Evolutionary conservation across 2,797 vertebrate genomes (phyloP), one percentile per base, ranked within the genome.

Genomic region (Typhlichthys subterraneus): DNA sequence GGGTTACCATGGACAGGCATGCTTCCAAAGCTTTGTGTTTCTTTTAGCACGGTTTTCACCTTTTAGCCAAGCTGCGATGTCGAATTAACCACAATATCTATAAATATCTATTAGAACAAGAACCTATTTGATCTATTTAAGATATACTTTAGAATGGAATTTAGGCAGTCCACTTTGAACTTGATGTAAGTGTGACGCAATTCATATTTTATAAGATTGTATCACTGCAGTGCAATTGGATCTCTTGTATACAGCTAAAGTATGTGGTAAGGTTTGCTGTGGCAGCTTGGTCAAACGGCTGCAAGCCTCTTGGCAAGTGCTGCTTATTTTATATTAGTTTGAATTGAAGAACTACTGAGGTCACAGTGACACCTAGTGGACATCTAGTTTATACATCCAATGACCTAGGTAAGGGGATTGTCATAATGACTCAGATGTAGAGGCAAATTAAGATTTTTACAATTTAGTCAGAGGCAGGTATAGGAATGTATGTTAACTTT

Each of bases 21-120:
- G 86, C 89, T 92, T 91, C 89, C 90, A 89, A 85, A 88, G 89
- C 88, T 89, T 86, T 83, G 76, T 83, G 81, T 84, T 88, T 83
- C 82, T 61, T 76, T 89, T 84, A 74, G 73, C 70, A 76, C 55
- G 58, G 63, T 81, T 82, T 86, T 81, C 80, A 67, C 75, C 73
- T 88, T 84, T 77, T 76, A 84, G 83, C 81, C 85, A 84, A 81
- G 86, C 75, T 82, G 84, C 79, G 79, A 67, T 77, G 81, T 82
- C 73, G 65, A 77, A 79, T 23, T 74, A 75, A 70, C 74, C 72
- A 58, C 79, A 77, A 53, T 63, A 49, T 82, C 58, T 83, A 68
- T 60, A 45, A 74, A 71, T 50, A 67, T 52, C 59, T 61, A 46
- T 69, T 69, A 65, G 53, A 2, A 14, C 65, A 31, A 70, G 50